These are phyloP conservation scores for Epizoanthus stellaris DNA, from an alignment of 92 coral and sea anemone genomes.

Conservation along the genomic window DNA sequence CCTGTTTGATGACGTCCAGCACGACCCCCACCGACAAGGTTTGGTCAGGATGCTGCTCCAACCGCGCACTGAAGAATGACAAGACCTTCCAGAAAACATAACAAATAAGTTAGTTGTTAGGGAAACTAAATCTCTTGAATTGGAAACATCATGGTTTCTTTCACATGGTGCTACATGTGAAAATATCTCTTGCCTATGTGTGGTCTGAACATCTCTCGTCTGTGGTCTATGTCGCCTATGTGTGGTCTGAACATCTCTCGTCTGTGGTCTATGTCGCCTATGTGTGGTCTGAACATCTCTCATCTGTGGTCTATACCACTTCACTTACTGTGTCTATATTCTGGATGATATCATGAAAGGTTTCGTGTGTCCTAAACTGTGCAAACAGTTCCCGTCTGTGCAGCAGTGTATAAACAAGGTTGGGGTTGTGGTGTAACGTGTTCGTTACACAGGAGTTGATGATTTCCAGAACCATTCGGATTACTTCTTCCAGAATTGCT, in stretches of 20 bases:
- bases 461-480: constrained; percentile 97
- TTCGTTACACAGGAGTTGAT: constrained; percentile 98
- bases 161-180: too few relatives aligned
- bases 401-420: constrained; percentile 92
- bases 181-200: too few relatives aligned
- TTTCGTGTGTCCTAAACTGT: constrained; percentile 94
- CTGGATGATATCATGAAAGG: constrained; percentile 97
- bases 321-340: constrained; percentile 94
- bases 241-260: neutral
- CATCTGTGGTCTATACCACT: too few relatives aligned
- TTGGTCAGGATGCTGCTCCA: constrained; percentile 98
- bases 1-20: constrained; percentile 95
- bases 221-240: too few relatives aligned
- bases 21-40: constrained; percentile 96
- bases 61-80: constrained; percentile 95
- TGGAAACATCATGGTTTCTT: neutral
- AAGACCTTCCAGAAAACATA: constrained; percentile 64
- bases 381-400: constrained; percentile 98
- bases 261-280: too few relatives aligned
- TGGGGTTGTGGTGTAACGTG: constrained; percentile 98
- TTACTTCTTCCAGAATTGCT: constrained; percentile 96
- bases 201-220: too few relatives aligned
- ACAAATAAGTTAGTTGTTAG: neutral
- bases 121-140: neutral
- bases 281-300: neutral